Evolutionary conservation across 2,888 invertebrate genomes (phyloP).

Genomic region (Esperia sulphurella): DNA sequence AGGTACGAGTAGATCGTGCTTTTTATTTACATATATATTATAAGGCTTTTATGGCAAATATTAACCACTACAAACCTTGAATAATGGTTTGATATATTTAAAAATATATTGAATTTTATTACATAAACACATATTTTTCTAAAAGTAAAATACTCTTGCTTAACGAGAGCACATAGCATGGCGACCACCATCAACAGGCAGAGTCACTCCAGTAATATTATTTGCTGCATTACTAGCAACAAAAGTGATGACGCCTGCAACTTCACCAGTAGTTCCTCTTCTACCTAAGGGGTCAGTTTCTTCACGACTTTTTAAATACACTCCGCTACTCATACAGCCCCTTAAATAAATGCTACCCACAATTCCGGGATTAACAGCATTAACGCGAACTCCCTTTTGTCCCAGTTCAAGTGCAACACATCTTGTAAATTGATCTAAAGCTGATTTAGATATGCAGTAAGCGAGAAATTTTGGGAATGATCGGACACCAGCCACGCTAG

Average conservation of each 20-base stretch:
- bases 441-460: background rate
- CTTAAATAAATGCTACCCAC: conserved; percentile 89
- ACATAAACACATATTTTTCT: no score
- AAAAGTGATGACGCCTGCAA: conserved; percentile 92
- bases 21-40: no score
- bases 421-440: background rate
- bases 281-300: conserved; percentile 94
- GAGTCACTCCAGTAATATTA: conserved; percentile 89
- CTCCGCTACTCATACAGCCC: conserved; percentile 85
- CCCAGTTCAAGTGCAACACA: background rate
- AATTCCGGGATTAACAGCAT: background rate
- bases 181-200: conserved; percentile 94
- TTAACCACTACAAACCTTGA: no score
- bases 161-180: conserved; percentile 92
- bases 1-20: no score
- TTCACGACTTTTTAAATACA: conserved; percentile 89
- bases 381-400: background rate
- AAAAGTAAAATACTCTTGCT: no score
- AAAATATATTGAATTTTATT: no score
- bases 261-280: conserved; percentile 89
- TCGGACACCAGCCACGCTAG: background rate
- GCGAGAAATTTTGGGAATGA: background rate
- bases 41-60: background rate
- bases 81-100: no score
- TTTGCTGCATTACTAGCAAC: conserved; percentile 91